A percentile compares a stretch with the other conserved stretches of the same genome.
These are phyloP conservation scores for Petrolisthes manimaculis DNA, from an alignment of 2,888 invertebrate genomes.

Conservation along the genomic window DNA sequence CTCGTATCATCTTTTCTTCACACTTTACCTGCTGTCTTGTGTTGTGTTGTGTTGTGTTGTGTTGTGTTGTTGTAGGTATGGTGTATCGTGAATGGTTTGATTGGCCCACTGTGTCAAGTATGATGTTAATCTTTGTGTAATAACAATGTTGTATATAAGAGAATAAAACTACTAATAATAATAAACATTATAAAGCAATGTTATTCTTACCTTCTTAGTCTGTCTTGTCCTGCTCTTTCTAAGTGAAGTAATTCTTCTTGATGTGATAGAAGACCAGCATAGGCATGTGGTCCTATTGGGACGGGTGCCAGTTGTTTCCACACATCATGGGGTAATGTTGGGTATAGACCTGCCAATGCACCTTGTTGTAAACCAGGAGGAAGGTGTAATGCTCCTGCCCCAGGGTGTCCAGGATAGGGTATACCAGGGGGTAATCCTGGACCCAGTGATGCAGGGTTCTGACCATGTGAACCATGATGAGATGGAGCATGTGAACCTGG, in stretches of 20 bases:
- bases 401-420: slow-evolving; percentile 65
- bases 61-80: background rate
- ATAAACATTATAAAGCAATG: background rate
- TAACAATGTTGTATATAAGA: too few relatives aligned
- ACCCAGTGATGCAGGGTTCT: slow-evolving; percentile 66
- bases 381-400: slow-evolving; percentile 47
- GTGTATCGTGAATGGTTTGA: too few relatives aligned
- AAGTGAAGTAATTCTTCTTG: slow-evolving; percentile 73
- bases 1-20: background rate
- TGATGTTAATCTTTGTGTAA: too few relatives aligned
- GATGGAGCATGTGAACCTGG: slow-evolving; percentile 67
- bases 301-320: slow-evolving; percentile 60
- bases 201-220: slow-evolving; percentile 67
- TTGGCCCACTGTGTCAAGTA: too few relatives aligned
- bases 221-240: slow-evolving; percentile 74
- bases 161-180: background rate
- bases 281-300: slow-evolving; percentile 42
- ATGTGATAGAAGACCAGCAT: slow-evolving; percentile 53
- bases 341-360: slow-evolving; percentile 51
- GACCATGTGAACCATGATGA: slow-evolving; percentile 69
- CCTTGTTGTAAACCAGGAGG: slow-evolving; percentile 53
- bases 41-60: background rate
- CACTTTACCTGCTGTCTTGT: background rate
- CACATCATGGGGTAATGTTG: slow-evolving; percentile 39
- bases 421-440: slow-evolving; percentile 67